phyloP scores from a whole-genome alignment of 2,113 vertebrate species.

The Deroptyus accipitrinus region DNA sequence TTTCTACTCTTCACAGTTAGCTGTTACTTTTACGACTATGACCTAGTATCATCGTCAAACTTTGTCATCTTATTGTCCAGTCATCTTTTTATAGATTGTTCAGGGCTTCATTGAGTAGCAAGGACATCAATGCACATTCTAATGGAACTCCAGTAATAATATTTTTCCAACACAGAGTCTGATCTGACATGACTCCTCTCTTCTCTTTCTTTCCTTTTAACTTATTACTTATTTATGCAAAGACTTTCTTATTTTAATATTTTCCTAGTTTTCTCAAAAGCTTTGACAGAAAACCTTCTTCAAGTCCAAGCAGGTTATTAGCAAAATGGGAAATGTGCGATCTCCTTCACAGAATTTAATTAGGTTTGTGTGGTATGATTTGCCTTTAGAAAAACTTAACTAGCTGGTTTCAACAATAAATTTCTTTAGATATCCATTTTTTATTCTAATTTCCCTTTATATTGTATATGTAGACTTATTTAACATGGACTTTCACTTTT shows the following conservation, averaged over 20 bases:
- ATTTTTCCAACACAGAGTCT: not conserved
- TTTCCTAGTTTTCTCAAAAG: not conserved
- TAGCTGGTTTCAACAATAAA: not conserved
- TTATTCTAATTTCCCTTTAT: not conserved
- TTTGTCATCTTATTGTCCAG: not conserved
- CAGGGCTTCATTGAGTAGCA: not conserved
- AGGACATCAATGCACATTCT: not conserved
- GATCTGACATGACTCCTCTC: not conserved
- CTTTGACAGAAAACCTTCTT: not conserved
- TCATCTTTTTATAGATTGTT: not conserved
- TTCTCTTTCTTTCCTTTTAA: not conserved
- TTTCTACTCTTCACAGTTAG: not conserved
- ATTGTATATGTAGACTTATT: not conserved
- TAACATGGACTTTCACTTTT: not conserved
- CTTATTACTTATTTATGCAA: not conserved
- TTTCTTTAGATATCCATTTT: not conserved
- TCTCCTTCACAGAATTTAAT: not conserved
- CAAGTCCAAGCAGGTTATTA: not conserved
- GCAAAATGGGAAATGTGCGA: not conserved
- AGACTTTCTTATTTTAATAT: not conserved
- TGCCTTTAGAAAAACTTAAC: not conserved
- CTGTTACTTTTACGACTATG: not conserved
- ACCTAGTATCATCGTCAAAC: not conserved
- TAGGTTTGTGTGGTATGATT: not conserved
- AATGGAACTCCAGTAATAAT: not conserved